These are phyloP conservation scores for Yponomeuta sedellus DNA, from an alignment of 2,888 invertebrate genomes.

Conservation along the genomic window DNA sequence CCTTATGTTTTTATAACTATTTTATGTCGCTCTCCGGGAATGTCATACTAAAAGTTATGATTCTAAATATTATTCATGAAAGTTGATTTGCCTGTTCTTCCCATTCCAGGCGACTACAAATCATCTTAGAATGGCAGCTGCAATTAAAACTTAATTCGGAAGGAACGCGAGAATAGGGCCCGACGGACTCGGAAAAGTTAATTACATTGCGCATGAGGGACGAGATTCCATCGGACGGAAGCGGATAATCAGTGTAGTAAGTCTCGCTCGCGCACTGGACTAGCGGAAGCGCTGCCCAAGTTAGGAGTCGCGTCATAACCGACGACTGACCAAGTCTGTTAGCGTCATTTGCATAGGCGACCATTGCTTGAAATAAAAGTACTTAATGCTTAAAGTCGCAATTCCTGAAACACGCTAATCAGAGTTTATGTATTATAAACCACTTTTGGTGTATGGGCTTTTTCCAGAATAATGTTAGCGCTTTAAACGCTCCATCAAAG, in stretches of 20 bases:
- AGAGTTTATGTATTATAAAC: no score
- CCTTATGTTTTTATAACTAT: slow-evolving; percentile 21
- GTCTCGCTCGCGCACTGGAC: background rate
- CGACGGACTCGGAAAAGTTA: no score
- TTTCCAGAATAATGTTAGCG: no score
- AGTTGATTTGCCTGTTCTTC: background rate
- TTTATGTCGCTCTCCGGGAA: slow-evolving; percentile 20
- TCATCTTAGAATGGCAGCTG: background rate
- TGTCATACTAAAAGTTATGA: background rate
- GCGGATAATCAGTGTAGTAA: slow-evolving; percentile 11
- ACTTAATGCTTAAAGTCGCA: no score
- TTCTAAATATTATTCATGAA: background rate
- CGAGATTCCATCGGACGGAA: slow-evolving; percentile 36
- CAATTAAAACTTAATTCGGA: background rate
- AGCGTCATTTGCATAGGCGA: slow-evolving; percentile 39
- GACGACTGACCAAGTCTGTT: slow-evolving; percentile 46
- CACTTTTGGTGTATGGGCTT: no score
- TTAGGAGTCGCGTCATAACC: slow-evolving; percentile 37
- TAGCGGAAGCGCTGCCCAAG: slow-evolving; percentile 36
- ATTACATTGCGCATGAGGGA: slow-evolving; percentile 18
- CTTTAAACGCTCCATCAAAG: no score
- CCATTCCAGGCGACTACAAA: background rate
- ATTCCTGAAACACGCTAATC: no score
- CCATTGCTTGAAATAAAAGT: slow-evolving; percentile 10
- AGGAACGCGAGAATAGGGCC: background rate